Conservation (phyloP, 2,113 vertebrate genomes). For the Morone chrysops region DNA sequence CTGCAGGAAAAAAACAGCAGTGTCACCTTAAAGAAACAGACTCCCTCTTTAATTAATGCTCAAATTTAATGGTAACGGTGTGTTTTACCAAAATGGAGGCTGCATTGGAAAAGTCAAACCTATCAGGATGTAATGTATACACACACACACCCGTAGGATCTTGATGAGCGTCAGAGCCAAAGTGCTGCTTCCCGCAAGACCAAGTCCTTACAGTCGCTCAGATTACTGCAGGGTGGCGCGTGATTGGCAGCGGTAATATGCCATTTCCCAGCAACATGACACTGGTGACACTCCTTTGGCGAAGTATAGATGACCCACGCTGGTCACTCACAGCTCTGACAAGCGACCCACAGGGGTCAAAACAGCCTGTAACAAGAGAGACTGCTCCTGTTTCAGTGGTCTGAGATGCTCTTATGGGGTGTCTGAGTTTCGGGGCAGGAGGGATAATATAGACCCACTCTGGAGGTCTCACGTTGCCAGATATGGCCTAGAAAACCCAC, state of each 20-base stretch:
- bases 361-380: slow-evolving; percentile 70
- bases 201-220: slow-evolving; percentile 43
- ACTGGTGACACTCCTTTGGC: slow-evolving; percentile 58
- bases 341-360: slow-evolving; percentile 63
- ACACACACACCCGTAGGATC: slow-evolving; percentile 9
- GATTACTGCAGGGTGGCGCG: slow-evolving; percentile 38
- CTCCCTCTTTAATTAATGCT: slow-evolving; percentile 18
- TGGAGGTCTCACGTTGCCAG: slow-evolving; percentile 60
- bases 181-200: slow-evolving; percentile 17
- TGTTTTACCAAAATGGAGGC: not conserved
- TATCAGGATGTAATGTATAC: slow-evolving; percentile 23
- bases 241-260: slow-evolving; percentile 76
- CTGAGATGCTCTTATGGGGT: slow-evolving; percentile 22
- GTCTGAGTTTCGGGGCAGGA: slow-evolving; percentile 47
- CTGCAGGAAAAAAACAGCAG: slow-evolving; percentile 5
- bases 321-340: slow-evolving; percentile 73
- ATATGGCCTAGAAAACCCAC: slow-evolving; percentile 39
- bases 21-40: slow-evolving; percentile 55
- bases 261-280: slow-evolving; percentile 75
- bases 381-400: slow-evolving; percentile 62
- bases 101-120: slow-evolving; percentile 7
- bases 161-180: slow-evolving; percentile 49
- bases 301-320: slow-evolving; percentile 72
- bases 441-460: slow-evolving; percentile 33
- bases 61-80: not conserved